phyloP scores from a whole-genome alignment of 2,113 vertebrate genomes.

The Oryzias melastigma region DNA sequence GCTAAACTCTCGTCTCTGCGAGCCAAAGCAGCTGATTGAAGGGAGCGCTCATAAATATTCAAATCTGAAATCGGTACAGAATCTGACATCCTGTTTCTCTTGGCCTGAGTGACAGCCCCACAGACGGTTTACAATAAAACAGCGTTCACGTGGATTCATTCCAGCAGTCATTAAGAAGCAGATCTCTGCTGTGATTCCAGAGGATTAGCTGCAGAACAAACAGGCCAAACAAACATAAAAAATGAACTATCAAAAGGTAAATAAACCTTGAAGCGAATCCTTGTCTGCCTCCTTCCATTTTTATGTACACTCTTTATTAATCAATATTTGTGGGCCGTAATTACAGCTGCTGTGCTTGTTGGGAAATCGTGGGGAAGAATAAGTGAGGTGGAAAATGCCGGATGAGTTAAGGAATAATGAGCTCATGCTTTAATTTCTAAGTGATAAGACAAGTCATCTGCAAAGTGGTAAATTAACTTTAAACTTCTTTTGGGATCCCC shows the following conservation, averaged over 20 bases:
- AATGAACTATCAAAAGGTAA: conserved; percentile 47
- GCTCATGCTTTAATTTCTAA: conserved; percentile 86
- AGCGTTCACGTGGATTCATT: conserved; percentile 54
- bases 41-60: not conserved
- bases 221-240: conserved; percentile 58
- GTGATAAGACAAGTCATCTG: conserved; percentile 88
- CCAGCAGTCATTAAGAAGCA: conserved; percentile 38
- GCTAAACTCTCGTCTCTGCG: not conserved
- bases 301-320: conserved; percentile 88
- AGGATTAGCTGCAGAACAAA: conserved; percentile 74
- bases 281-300: conserved; percentile 77
- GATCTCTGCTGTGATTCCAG: conserved; percentile 51
- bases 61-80: not conserved
- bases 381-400: conserved; percentile 89
- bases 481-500: conserved; percentile 59
- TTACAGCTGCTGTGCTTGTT: conserved; percentile 87
- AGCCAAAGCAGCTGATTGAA: not conserved
- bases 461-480: conserved; percentile 69
- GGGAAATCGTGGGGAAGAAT: conserved; percentile 90
- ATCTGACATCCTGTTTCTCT: not conserved
- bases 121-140: conserved; percentile 22
- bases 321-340: conserved; percentile 92
- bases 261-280: conserved; percentile 75
- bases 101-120: not conserved
- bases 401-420: conserved; percentile 85